Base-by-base conservation (phyloP, 2,797 vertebrate species). In the Choloepus didactylus region DNA sequence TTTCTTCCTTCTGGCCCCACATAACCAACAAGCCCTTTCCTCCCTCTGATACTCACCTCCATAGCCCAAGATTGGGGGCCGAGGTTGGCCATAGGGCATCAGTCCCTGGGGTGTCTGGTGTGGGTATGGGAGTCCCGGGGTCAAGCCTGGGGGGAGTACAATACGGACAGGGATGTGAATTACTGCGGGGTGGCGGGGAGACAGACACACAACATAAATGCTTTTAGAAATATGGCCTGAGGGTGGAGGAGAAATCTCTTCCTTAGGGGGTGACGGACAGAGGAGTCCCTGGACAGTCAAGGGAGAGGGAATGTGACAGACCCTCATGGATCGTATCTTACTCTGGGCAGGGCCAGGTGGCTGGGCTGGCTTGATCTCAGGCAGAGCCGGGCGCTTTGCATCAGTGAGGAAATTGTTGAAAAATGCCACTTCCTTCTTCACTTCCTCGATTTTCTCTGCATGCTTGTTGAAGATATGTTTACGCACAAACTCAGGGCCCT, bases 391-490 rank as follows among this genome's bases (percentile, higher is more conserved):
- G 73, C 99, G 98, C 97, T 99, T 99, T 38, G 99, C 99, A 46
- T 99, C 99, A 97, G 99, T 99, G 56, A 99, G 98, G 96, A 99
- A 99, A 92, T 99, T 99, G 97, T 99, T 99, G 85, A 99, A 99
- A 94, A 99, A 99, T 0, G 98, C 67, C 14, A 99, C 99, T 92
- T 99, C 99, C 96, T 99, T 99, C 97, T 99, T 99, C 56, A 99
- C 99, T 96, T 99, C 99, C 94, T 99, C 99, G 38, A 99, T 99
- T 97, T 99, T 99, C 96, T 99, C 99, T 0, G 98, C 99, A 0
- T 99, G 99, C 96, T 99, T 99, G 97, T 99, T 99, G 95, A 99
- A 98, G 95, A 99, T 99, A 97, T 99, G 99, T 83, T 99, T 99
- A 27, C 99, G 99, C 10, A 99, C 99, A 98, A 99, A 99, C 97